A percentile compares a stretch with the other conserved stretches of the same genome.
Conservation (phyloP, 2,113 vertebrate species). For the Halichoeres trimaculatus region DNA sequence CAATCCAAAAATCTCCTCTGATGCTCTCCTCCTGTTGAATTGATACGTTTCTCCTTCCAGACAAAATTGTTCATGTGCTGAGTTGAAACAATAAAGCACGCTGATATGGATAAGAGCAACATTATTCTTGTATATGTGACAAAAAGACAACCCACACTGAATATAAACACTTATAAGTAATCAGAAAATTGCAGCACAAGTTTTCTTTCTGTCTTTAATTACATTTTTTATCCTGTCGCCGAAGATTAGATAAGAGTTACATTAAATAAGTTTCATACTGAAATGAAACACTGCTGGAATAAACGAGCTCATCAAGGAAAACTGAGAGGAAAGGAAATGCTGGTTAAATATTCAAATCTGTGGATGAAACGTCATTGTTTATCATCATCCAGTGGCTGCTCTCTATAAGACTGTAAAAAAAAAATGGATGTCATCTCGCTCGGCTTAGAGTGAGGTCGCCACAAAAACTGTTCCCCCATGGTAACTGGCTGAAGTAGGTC, state of each 20-base stretch:
- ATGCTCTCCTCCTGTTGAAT: not conserved
- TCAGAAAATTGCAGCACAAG: not conserved
- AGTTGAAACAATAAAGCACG: not conserved
- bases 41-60: not conserved
- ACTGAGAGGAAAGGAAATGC: too few relatives aligned
- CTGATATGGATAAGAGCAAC: not conserved
- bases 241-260: not conserved
- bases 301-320: too few relatives aligned
- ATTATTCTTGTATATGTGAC: not conserved
- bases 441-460: too few relatives aligned
- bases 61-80: constrained; percentile 16
- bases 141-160: not conserved
- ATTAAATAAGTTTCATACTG: not conserved
- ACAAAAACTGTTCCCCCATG: too few relatives aligned
- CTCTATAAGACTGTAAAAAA: too few relatives aligned
- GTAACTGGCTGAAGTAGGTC: too few relatives aligned
- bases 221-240: not conserved
- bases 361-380: too few relatives aligned
- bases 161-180: not conserved
- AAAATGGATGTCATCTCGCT: too few relatives aligned
- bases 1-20: not conserved
- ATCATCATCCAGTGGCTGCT: too few relatives aligned
- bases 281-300: too few relatives aligned
- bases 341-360: too few relatives aligned
- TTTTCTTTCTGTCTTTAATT: not conserved